Percentiles rank a stretch among this genome's conserved stretches.
phyloP scores from a whole-genome alignment of 2,797 vertebrate genomes.

The Todus mexicanus region DNA sequence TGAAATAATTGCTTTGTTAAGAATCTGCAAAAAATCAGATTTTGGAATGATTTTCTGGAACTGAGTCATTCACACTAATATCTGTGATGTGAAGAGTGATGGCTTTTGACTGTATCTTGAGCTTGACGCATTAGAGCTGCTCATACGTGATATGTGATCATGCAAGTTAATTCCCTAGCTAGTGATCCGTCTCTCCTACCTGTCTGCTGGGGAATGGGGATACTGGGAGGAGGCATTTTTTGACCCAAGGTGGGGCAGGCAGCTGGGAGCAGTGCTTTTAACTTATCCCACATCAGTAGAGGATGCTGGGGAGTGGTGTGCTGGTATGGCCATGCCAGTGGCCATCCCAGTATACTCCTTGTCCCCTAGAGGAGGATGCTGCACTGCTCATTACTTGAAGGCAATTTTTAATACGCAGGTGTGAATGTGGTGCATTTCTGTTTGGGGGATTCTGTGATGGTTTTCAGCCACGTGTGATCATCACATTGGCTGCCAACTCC shows the following conservation, averaged over 20 bases:
- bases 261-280: neutral
- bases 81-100: neutral
- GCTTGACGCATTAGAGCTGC: neutral
- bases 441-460: neutral
- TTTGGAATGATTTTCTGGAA: neutral
- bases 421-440: rapidly evolving
- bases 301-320: neutral
- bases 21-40: slow-evolving; percentile 17
- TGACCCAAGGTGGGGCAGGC: neutral
- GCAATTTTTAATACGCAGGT: neutral
- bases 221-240: neutral
- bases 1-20: slow-evolving; percentile 49
- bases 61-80: neutral
- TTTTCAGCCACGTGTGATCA: neutral
- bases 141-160: neutral
- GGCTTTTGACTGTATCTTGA: neutral
- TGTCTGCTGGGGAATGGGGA: neutral
- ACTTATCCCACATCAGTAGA: neutral
- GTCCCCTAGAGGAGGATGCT: neutral
- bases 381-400: neutral
- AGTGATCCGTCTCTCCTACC: rapidly evolving
- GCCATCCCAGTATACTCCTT: neutral
- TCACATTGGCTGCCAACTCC: neutral
- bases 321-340: neutral
- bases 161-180: neutral